Evolutionary conservation across 2,797 vertebrate genomes (phyloP).

Genomic region (Cottoperca gobio): DNA sequence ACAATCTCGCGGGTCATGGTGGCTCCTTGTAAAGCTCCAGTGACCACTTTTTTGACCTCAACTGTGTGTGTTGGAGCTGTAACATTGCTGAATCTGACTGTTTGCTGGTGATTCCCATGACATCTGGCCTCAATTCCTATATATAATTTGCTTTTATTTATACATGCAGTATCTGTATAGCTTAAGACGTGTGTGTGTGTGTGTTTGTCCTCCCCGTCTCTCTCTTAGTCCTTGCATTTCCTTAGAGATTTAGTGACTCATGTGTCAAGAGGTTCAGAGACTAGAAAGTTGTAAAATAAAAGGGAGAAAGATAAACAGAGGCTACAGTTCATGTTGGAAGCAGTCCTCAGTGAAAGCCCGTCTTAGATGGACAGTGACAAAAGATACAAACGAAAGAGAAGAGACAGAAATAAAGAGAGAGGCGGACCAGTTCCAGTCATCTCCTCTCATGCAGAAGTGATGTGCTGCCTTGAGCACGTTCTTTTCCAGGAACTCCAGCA

Average conservation of each 20-base stretch:
- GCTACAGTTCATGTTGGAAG: background rate
- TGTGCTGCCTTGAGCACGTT: conserved; percentile 58
- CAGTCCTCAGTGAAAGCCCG: conserved; percentile 3
- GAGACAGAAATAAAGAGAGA: conserved; percentile 15
- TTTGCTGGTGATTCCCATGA: conserved; percentile 26
- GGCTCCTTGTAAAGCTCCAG: conserved; percentile 5
- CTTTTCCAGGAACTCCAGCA: conserved; percentile 72
- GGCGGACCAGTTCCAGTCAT: conserved; percentile 49
- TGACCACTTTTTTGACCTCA: conserved; percentile 39
- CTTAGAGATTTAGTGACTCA: conserved; percentile 33
- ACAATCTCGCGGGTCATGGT: conserved; percentile 11
- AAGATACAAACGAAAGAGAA: conserved; percentile 15
- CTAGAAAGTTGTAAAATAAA: conserved; percentile 19
- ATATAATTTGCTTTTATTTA: conserved; percentile 26
- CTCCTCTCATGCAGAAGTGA: conserved; percentile 60
- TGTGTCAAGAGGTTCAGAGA: conserved; percentile 14
- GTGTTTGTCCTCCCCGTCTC: background rate
- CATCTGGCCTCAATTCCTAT: conserved; percentile 33
- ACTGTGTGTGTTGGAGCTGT: conserved; percentile 16
- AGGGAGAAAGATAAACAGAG: conserved; percentile 15
- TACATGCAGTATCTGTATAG: background rate
- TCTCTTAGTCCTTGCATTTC: conserved; percentile 5
- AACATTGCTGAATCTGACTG: conserved; percentile 9
- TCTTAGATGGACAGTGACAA: conserved; percentile 2
- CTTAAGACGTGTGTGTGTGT: background rate